phyloP scores from a whole-genome alignment of 2,888 invertebrate genomes.

The Baronia brevicornis region DNA sequence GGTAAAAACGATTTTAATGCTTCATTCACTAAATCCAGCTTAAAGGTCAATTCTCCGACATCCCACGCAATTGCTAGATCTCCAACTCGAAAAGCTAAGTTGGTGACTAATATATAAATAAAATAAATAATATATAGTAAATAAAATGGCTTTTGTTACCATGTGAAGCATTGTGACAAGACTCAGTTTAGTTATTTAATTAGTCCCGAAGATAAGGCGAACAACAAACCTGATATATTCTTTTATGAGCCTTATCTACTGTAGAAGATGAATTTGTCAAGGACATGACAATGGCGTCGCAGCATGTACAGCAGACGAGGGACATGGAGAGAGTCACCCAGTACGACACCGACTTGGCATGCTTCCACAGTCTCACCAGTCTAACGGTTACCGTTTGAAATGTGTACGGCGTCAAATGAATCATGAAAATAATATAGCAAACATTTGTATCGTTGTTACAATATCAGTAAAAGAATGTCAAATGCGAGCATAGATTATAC shows the following conservation, averaged over 20 bases:
- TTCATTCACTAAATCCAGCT: background rate
- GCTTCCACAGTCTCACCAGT: conserved; percentile 30
- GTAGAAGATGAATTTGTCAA: conserved; percentile 3
- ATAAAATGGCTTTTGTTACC: too few species aligned
- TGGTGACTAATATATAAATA: too few species aligned
- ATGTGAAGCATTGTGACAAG: too few species aligned
- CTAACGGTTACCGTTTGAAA: conserved; percentile 24
- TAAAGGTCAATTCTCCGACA: too few species aligned
- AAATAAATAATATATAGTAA: too few species aligned
- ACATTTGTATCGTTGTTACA: background rate
- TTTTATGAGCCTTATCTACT: conserved; percentile 2
- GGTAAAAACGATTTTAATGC: background rate
- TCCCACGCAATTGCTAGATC: too few species aligned
- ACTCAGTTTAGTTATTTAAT: too few species aligned
- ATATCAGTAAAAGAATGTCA: too few species aligned
- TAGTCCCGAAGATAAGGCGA: background rate
- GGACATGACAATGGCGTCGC: conserved; percentile 16
- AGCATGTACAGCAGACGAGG: conserved; percentile 33
- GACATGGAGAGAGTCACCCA: conserved; percentile 27
- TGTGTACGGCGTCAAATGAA: conserved; percentile 31
- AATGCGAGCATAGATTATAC: too few species aligned
- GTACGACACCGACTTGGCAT: conserved; percentile 27
- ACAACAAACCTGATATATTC: conserved; percentile 6
- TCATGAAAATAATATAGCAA: conserved; percentile 30
- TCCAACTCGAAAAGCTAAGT: too few species aligned